Evolutionary conservation across 2,113 vertebrate species (phyloP).

Genomic region (Lycaon pictus): DNA sequence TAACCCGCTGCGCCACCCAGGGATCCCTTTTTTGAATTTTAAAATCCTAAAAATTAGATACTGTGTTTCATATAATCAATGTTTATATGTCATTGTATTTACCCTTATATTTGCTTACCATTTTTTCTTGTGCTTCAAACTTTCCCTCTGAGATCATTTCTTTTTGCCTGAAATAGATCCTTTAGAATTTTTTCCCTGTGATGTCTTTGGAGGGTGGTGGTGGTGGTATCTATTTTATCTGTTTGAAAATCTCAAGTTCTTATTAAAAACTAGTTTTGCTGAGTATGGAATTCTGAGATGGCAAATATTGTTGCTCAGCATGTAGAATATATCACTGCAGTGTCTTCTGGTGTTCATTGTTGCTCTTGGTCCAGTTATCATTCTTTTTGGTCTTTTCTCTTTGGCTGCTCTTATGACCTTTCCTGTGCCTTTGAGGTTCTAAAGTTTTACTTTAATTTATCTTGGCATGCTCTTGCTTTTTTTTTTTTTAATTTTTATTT

Average conservation of each 20-base stretch:
- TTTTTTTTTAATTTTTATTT: not conserved
- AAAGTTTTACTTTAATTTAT: not conserved
- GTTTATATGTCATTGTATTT: not conserved
- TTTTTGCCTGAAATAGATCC: not conserved
- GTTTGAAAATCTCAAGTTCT: not conserved
- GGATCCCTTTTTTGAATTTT: not conserved
- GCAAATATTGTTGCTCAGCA: not conserved
- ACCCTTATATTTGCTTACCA: not conserved
- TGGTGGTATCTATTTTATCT: not conserved
- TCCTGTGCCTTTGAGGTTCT: not conserved
- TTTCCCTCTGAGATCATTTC: not conserved
- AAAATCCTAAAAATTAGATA: not conserved
- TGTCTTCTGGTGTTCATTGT: not conserved
- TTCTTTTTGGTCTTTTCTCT: not conserved
- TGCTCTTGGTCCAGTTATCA: not conserved
- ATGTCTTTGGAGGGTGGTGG: not conserved
- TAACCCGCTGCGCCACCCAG: too few relatives aligned
- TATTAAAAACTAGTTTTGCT: not conserved
- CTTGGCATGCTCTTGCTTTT: not conserved
- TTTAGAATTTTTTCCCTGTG: not conserved
- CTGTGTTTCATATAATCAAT: not conserved
- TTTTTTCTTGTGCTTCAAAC: not conserved
- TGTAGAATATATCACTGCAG: not conserved
- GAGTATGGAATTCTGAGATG: not conserved
- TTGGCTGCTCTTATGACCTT: not conserved